phyloP scores from a whole-genome alignment of 2,113 vertebrate species.

The Todiramphus chloris region DNA sequence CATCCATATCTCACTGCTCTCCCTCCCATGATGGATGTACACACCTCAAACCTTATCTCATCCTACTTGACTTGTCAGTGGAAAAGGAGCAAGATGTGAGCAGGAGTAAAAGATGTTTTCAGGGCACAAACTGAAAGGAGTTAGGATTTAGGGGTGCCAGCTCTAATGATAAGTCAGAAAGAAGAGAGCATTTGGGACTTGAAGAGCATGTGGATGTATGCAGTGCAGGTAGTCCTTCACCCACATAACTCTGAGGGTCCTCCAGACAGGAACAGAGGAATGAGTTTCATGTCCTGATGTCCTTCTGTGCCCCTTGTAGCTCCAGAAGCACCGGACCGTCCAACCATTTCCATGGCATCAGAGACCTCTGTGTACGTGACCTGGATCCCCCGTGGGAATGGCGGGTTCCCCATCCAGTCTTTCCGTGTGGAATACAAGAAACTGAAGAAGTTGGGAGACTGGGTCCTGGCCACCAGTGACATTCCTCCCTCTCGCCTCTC shows the following conservation, averaged over 20 bases:
- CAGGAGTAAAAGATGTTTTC: neutral
- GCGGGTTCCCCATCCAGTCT: constrained; percentile 94
- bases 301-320: constrained; percentile 71
- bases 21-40: neutral
- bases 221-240: neutral
- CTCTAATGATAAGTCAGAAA: neutral
- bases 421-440: constrained; percentile 96
- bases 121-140: neutral
- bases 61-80: neutral
- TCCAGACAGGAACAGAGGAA: neutral
- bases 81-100: neutral
- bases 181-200: neutral
- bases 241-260: neutral
- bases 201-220: neutral
- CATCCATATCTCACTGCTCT: neutral
- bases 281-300: neutral
- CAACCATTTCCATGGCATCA: constrained; percentile 93
- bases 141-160: neutral
- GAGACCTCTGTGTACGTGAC: constrained; percentile 96
- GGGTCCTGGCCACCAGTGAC: constrained; percentile 90
- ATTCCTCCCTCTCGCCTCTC: constrained; percentile 96
- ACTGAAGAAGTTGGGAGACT: constrained; percentile 90
- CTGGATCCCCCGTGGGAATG: constrained; percentile 96
- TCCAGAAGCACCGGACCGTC: constrained; percentile 96
- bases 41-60: neutral